A percentile compares a stretch with the other conserved stretches of the same genome.
phyloP scores from a whole-genome alignment of 2,888 invertebrate genomes.

The Calephelis perditalis region DNA sequence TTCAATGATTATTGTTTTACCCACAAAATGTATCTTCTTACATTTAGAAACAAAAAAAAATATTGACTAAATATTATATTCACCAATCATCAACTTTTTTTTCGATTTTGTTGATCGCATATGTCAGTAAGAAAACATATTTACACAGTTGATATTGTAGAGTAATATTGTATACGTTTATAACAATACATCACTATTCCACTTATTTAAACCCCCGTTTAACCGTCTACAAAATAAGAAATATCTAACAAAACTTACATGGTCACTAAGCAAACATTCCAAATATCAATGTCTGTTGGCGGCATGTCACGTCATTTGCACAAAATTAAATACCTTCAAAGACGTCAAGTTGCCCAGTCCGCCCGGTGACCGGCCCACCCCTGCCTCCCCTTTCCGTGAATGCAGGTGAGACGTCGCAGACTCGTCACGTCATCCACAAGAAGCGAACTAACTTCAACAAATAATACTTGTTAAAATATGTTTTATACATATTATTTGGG shows the following conservation, averaged over 20 bases:
- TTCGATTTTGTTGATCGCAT: too few species aligned
- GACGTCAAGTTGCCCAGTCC: slow-evolving; percentile 39
- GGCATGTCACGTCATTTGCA: slow-evolving; percentile 62
- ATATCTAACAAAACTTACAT: slow-evolving; percentile 5
- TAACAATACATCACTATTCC: too few species aligned
- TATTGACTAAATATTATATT: too few species aligned
- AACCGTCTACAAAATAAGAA: neutral
- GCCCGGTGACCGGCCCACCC: slow-evolving; percentile 32
- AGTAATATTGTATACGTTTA: too few species aligned
- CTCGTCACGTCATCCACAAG: slow-evolving; percentile 26
- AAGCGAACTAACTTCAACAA: slow-evolving; percentile 18
- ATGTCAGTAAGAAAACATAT: too few species aligned
- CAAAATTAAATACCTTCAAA: slow-evolving; percentile 70
- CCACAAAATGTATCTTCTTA: too few species aligned
- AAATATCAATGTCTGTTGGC: slow-evolving; percentile 33
- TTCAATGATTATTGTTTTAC: too few species aligned
- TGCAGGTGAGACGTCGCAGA: slow-evolving; percentile 30
- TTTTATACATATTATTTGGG: too few species aligned
- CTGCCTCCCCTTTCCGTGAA: slow-evolving; percentile 16
- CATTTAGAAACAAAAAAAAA: too few species aligned
- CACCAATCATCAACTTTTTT: too few species aligned
- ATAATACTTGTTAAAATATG: neutral
- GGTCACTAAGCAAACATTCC: slow-evolving; percentile 14
- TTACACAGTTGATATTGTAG: too few species aligned
- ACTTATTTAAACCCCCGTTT: too few species aligned